Evolutionary conservation across 2,113 vertebrate genomes (phyloP).

Genomic region (Phrynosoma blainvillii): DNA sequence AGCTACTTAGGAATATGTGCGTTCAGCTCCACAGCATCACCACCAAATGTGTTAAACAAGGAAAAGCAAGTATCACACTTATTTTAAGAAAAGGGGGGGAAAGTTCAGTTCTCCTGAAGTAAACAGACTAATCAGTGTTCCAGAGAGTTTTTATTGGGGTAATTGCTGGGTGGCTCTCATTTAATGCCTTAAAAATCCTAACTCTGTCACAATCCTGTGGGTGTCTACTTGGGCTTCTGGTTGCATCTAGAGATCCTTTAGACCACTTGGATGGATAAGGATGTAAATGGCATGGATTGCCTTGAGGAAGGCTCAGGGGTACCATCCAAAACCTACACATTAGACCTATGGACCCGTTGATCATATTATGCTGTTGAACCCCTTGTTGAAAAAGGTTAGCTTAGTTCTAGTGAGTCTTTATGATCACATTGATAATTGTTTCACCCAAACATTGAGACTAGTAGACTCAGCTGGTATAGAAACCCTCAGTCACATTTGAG

Average conservation of each 20-base stretch:
- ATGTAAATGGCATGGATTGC: not conserved
- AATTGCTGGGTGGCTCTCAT: not conserved
- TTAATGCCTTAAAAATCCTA: not conserved
- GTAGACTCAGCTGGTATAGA: not conserved
- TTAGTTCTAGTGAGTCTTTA: not conserved
- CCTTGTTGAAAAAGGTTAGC: not conserved
- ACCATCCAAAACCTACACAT: not conserved
- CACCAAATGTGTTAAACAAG: not conserved
- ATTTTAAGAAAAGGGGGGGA: not conserved
- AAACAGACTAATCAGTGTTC: not conserved
- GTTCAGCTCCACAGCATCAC: not conserved
- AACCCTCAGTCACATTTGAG: not conserved
- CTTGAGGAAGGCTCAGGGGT: not conserved
- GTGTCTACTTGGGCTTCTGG: not conserved
- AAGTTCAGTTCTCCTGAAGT: not conserved
- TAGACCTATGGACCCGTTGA: not conserved
- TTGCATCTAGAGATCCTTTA: not conserved
- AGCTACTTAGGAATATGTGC: not conserved
- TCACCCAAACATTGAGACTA: not conserved
- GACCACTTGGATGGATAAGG: not conserved
- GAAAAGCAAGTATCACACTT: not conserved
- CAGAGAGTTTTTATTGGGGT: not conserved
- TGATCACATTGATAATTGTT: not conserved
- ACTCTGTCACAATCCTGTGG: not conserved
- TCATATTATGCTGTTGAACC: not conserved